These are phyloP conservation scores for Scylla paramamosain DNA, from an alignment of 1,140 invertebrate species.

Conservation along the genomic window DNA sequence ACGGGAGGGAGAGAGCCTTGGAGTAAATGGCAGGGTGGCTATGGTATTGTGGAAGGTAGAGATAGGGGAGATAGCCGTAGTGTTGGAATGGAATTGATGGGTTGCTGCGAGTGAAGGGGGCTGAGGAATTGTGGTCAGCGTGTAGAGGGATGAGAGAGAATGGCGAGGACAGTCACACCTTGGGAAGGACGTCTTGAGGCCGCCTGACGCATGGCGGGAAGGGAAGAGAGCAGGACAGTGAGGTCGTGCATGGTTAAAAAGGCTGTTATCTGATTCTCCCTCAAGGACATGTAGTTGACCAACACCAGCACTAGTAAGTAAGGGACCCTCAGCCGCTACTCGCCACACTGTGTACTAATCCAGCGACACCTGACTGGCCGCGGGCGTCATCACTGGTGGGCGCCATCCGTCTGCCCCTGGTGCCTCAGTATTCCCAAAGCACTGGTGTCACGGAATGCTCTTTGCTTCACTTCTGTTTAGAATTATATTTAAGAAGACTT, in stretches of 20 bases:
- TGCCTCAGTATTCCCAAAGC: not conserved
- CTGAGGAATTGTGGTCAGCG: not conserved
- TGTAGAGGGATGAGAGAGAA: not conserved
- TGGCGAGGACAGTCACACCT: not conserved
- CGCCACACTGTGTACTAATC: not conserved
- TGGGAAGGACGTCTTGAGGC: not conserved
- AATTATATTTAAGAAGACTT: not conserved
- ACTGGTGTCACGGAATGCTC: not conserved
- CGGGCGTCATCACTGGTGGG: not conserved
- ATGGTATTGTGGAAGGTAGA: not conserved
- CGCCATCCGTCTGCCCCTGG: not conserved
- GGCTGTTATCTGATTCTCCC: not conserved
- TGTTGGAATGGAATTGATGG: not conserved
- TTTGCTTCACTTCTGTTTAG: not conserved
- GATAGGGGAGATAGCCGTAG: not conserved
- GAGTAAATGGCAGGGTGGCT: conserved; percentile 3
- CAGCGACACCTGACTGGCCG: not conserved
- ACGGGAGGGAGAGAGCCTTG: not conserved
- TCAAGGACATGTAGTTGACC: not conserved
- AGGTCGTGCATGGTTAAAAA: not conserved
- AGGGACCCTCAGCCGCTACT: not conserved
- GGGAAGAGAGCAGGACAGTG: not conserved
- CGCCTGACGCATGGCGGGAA: not conserved
- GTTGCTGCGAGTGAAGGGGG: not conserved
- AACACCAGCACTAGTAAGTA: not conserved